A percentile compares a stretch with the other conserved stretches of the same genome.
phyloP scores from a whole-genome alignment of 2,888 invertebrate genomes.

The Trachelus tabidus region DNA sequence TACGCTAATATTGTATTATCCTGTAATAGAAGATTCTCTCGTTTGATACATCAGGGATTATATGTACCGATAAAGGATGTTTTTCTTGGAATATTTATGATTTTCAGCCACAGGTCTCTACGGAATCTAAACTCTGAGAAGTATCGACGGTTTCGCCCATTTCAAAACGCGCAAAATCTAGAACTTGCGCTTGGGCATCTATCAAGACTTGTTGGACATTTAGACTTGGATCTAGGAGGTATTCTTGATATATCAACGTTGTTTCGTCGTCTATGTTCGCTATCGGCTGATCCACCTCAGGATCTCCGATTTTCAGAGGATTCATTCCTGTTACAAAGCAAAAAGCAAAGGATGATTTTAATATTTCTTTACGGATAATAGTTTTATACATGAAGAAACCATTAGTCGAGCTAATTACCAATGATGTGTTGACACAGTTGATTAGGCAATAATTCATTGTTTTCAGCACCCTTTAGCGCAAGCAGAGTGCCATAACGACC shows the following conservation, averaged over 20 bases:
- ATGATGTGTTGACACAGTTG: slow-evolving; percentile 94
- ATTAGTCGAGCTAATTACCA: slow-evolving; percentile 66
- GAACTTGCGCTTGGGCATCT: slow-evolving; percentile 73
- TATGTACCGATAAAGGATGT: not conserved
- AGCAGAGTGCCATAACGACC: slow-evolving; percentile 91
- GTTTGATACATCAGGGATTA: not conserved
- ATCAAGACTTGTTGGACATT: slow-evolving; percentile 80
- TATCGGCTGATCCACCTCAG: slow-evolving; percentile 72
- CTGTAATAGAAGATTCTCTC: not conserved
- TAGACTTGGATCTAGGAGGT: slow-evolving; percentile 80
- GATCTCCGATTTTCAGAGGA: slow-evolving; percentile 79
- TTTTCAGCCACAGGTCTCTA: slow-evolving; percentile 74
- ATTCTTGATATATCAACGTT: slow-evolving; percentile 88
- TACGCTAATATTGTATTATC: not conserved
- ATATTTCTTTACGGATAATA: not conserved
- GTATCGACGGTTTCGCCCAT: slow-evolving; percentile 77
- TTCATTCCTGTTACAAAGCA: slow-evolving; percentile 72
- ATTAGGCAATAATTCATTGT: slow-evolving; percentile 70
- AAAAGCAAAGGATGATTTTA: slow-evolving; percentile 8
- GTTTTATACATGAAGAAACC: slow-evolving; percentile 10
- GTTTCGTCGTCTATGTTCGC: slow-evolving; percentile 80
- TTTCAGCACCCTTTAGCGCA: slow-evolving; percentile 71
- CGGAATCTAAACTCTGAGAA: slow-evolving; percentile 69
- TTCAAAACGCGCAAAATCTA: slow-evolving; percentile 89
- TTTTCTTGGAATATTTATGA: not conserved